A percentile compares a stretch with the other conserved stretches of the same genome.
Conservation (phyloP, 1,140 invertebrate species). For the Ctenoplectra terminalis region DNA sequence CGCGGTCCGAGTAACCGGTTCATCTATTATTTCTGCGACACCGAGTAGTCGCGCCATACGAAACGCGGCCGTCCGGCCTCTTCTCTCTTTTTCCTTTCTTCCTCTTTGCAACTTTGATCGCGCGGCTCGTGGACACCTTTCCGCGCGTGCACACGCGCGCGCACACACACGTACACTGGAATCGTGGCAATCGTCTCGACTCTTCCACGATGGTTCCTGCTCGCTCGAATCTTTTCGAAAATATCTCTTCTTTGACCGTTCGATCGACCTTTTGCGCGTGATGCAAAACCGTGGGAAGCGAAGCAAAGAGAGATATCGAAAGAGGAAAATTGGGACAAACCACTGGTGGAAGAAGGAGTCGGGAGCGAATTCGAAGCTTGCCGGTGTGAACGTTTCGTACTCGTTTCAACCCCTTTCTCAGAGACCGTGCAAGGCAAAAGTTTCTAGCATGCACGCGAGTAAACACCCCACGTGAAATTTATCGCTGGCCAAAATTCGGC, state of each 20-base stretch:
- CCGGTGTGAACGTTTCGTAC: too few species aligned
- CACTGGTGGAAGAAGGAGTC: too few species aligned
- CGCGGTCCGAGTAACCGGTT: slow-evolving; percentile 66
- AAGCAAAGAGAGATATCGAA: slow-evolving; percentile 16
- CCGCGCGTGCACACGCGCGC: too few species aligned
- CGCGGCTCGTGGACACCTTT: slow-evolving; percentile 37
- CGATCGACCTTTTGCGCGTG: slow-evolving; percentile 6
- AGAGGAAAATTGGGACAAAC: slow-evolving; percentile 47
- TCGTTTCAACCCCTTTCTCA: too few species aligned
- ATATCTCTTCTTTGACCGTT: background rate
- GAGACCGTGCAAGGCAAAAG: too few species aligned
- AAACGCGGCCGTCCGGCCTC: slow-evolving; percentile 60
- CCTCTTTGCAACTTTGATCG: slow-evolving; percentile 39
- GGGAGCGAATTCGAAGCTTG: too few species aligned
- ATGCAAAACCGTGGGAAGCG: slow-evolving; percentile 17
- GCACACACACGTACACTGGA: too few species aligned
- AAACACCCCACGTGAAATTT: too few species aligned
- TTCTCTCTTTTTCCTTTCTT: slow-evolving; percentile 15
- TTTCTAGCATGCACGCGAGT: too few species aligned
- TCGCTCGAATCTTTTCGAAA: too few species aligned
- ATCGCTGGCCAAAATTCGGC: too few species aligned
- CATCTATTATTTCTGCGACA: slow-evolving; percentile 76
- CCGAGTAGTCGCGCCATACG: slow-evolving; percentile 67
- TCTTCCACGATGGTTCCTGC: background rate
- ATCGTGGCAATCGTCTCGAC: slow-evolving; percentile 28